These are phyloP conservation scores for Cynodonichthys magdalenae DNA, from an alignment of 2,797 vertebrate species.

Conservation along the genomic window DNA sequence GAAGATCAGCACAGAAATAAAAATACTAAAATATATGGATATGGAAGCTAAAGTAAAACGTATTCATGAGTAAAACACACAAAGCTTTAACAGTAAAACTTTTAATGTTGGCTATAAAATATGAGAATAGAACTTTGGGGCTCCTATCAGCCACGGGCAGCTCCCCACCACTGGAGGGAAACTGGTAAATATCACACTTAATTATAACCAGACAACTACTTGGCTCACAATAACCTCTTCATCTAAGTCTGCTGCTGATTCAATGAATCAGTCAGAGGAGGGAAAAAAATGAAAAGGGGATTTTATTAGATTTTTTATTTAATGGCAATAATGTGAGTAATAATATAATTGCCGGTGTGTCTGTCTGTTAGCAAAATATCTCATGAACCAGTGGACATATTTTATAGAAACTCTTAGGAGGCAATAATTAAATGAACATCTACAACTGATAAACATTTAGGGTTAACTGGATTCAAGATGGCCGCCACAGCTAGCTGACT, in stretches of 20 bases:
- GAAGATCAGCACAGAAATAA: slow-evolving; percentile 16
- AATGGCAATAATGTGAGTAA: neutral
- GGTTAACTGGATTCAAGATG: too few relatives aligned
- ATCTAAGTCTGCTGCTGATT: slow-evolving; percentile 49
- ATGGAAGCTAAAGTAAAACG: slow-evolving; percentile 27
- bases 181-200: slow-evolving; percentile 73
- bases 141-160: slow-evolving; percentile 64
- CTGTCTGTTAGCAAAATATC: too few relatives aligned
- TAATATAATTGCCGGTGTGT: too few relatives aligned
- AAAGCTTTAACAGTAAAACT: slow-evolving; percentile 41
- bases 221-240: slow-evolving; percentile 58
- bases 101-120: slow-evolving; percentile 29
- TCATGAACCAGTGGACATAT: too few relatives aligned
- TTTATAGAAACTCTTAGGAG: too few relatives aligned
- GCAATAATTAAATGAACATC: too few relatives aligned
- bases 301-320: neutral
- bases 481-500: too few relatives aligned
- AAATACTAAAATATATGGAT: slow-evolving; percentile 32
- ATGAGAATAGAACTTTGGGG: slow-evolving; percentile 46
- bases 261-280: slow-evolving; percentile 50
- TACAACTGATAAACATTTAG: too few relatives aligned
- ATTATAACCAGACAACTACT: slow-evolving; percentile 69
- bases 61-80: slow-evolving; percentile 48
- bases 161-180: slow-evolving; percentile 65
- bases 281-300: neutral